Evolutionary conservation across 1,140 invertebrate species (phyloP), one percentile per base, ranked within the genome.

Genomic region (Triops cancriformis): DNA sequence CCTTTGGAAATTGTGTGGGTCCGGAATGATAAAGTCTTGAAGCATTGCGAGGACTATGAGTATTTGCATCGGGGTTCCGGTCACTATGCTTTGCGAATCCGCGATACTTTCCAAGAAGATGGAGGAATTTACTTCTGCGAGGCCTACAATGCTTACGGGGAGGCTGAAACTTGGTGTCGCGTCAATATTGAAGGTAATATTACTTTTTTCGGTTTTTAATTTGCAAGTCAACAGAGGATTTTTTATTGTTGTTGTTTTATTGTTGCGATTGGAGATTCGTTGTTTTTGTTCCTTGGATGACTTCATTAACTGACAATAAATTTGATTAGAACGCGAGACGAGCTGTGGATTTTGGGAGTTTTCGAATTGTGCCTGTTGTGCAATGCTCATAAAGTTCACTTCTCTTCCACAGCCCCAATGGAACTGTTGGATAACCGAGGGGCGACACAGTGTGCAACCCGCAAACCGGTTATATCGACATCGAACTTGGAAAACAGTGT

Each of bases 1-100:
- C 90, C 91, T 11, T 88, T 91, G 75, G 87, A 87, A 27, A 88
- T 93, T 12, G 82, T 87, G 37, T 95, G 93, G 93, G 86, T 89
- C 41, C 90, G 90, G 81, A 89, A 93, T 81, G 89, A 88, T 27
- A 87, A 88, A 79, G 86, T 89, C 72, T 83, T 95, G 27, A 85
- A 86, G n/a, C 87, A 93, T 81, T 89, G 87, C 80, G 87, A 88
- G n/a, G 88, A 90, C 81, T 87, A 87, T 82, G 86, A 85, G 73
- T 90, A 91, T 81, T 84, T 89, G 41, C 85, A 88, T 80, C 87
- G 88, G 74, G 88, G 87, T 73, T 88, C 90, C 73, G 89, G 89
- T 37, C 84, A 85, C 4, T 85, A 90, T 73, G 88, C 86, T 51
- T 85, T 94, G 37, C 84, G 87, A 31, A 87, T 94, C 45, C 84